Evolutionary conservation across 2,797 vertebrate genomes (phyloP), one percentile per base, ranked within the genome.

Genomic region (Tiaroga cobitis): DNA sequence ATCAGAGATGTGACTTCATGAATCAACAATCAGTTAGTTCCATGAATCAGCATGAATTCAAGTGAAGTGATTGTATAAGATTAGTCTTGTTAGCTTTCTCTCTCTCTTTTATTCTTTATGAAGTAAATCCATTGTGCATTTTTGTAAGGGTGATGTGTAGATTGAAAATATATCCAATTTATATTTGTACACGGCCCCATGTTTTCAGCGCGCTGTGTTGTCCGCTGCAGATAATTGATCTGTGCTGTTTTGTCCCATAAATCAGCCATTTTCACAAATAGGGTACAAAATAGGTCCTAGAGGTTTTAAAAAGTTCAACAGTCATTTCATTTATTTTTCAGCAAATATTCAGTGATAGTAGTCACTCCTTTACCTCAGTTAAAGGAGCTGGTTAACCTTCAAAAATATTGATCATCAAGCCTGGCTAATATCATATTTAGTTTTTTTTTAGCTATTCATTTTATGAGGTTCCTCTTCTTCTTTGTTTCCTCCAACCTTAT

Each of bases 1-100:
- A 78, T 78, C 82, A 70, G 74, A 26, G 37, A 77, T 41, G 74
- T 78, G 74, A 59, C 65, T 75, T 70, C 74, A 78, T 78, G 74
- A 78, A 84, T 78, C 74, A 59, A 68, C 82, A 39, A 77, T 83
- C 59, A 68, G 61, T 67, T 80, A 4, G 39, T 68, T 43, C n/a
- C 63, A 78, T 78, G 74, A 78, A 70, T 78, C 65, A 77, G 73
- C 82, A 77, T 77, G 63, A 51, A 43, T 37, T 56, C 63, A 43
- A 69, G 63, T 6, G 1, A 63, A 74, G 10, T 32, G 69, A 63
- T 19, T 73, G 26, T 43, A 46, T 73, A 10, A 9, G 39, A 82
- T 61, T 26, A 5, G 39, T n/a, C 39, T 24, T 26, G 49, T 51
- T 76, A 37, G 41, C 43, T 82, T 74, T 24, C 2, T 29, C 39